Base-by-base conservation (phyloP, 1,140 invertebrate species). In the Lithobius niger region DNA sequence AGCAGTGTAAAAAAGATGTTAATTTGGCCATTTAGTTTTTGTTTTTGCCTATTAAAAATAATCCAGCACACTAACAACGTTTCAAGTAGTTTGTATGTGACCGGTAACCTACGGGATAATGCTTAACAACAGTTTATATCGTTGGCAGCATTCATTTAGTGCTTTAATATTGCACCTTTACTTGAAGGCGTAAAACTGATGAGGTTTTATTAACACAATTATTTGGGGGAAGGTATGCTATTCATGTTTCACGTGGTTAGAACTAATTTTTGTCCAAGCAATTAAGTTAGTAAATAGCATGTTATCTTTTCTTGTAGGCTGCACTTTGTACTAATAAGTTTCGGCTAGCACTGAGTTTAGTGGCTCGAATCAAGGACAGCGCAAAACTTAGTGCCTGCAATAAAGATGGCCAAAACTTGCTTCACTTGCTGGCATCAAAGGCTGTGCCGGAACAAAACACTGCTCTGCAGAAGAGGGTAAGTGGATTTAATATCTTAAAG, bases 241-340 rank as follows among this genome's bases (percentile, higher is more conserved):
- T n/a, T 36, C 31, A 10, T 36, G n/a, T 36, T n/a, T n/a, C 31
- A 36, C 10, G 10, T 21, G 44, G 44, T 47, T 47, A 18, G 13
- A 13, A 15, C n/a, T 36, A 10, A 36, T 10, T 10, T 36, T n/a
- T 47, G 6, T 10, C 6, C 19, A 15, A 15, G 15, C 22, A 47
- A 47, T 13, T 47, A 50, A 26, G 10, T 16, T 10, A 26, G 22
- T 24, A 26, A 27, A 26, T 50, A 16, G 19, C 6, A 4, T 27
- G 6, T 50, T 13, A 44, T 36, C 28, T 21, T 52, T 50, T 56
- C n/a, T 43, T 54, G 21, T 55, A 71, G 68, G 67, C 68, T 59
- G 71, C 74, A 4, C 56, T 77, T 25, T 64, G 64, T 58, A 67
- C 67, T 21, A 66, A 64, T 27, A 69, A 73, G 60, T 69, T 68